Evolutionary conservation across 1,140 invertebrate species (phyloP).

Genomic region (Drosophila novamexicana): DNA sequence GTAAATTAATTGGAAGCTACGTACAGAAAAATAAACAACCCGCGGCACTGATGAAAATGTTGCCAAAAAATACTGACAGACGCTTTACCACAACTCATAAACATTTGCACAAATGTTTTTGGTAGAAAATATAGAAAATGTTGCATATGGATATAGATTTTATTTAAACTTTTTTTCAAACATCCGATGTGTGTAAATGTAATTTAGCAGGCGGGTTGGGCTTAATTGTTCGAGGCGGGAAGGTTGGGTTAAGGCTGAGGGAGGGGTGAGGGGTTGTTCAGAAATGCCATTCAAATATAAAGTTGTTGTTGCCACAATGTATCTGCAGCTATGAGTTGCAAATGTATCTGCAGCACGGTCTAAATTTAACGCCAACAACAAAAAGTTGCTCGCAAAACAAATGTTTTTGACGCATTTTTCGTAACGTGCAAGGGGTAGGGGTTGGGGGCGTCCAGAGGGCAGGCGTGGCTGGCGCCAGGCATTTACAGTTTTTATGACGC

Average conservation of each 20-base stretch:
- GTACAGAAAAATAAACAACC: slow-evolving; percentile 25
- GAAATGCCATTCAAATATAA: slow-evolving; percentile 42
- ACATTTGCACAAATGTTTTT: slow-evolving; percentile 53
- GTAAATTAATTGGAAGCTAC: slow-evolving; percentile 49
- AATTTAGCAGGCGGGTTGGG: slow-evolving; percentile 3
- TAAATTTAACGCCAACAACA: slow-evolving; percentile 63
- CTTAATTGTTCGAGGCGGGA: slow-evolving; percentile 3
- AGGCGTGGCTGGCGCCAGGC: slow-evolving; percentile 58
- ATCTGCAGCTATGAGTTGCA: slow-evolving; percentile 24
- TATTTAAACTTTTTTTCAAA: slow-evolving; percentile 58
- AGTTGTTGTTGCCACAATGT: slow-evolving; percentile 37
- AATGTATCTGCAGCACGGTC: slow-evolving; percentile 43
- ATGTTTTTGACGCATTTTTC: slow-evolving; percentile 57
- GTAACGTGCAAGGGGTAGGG: slow-evolving; percentile 1
- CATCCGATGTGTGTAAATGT: slow-evolving; percentile 34
- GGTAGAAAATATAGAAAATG: slow-evolving; percentile 13
- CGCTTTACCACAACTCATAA: slow-evolving; percentile 64
- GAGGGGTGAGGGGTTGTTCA: background rate
- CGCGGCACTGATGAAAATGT: slow-evolving; percentile 46
- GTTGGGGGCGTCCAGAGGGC: background rate
- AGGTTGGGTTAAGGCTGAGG: too few species aligned
- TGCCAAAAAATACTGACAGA: slow-evolving; percentile 54
- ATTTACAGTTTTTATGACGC: slow-evolving; percentile 63
- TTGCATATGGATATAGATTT: slow-evolving; percentile 47
- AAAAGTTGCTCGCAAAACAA: slow-evolving; percentile 44